Evolutionary conservation across 2,797 vertebrate genomes (phyloP).

Genomic region (Ceryle rudis): DNA sequence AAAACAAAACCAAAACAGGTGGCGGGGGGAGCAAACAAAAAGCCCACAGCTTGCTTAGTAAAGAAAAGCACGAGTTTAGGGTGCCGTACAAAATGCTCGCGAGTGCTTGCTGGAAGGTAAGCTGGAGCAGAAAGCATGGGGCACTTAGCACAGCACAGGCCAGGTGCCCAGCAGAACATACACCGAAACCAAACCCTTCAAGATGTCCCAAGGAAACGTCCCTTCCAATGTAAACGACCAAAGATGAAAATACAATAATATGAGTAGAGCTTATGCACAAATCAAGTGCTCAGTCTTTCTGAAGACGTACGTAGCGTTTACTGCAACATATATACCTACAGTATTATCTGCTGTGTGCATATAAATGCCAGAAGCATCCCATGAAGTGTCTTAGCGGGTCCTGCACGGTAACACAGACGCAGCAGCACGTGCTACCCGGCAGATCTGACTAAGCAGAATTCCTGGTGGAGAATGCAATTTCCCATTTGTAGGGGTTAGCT

Average conservation of each 20-base stretch:
- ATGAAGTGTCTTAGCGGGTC: not conserved
- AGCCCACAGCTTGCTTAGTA: not conserved
- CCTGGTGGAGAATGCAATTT: not conserved
- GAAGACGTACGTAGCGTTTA: not conserved
- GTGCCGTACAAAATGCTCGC: not conserved
- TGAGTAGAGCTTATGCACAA: not conserved
- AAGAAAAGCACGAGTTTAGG: not conserved
- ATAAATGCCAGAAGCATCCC: not conserved
- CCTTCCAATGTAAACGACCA: not conserved
- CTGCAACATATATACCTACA: not conserved
- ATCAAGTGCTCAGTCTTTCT: not conserved
- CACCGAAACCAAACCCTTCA: not conserved
- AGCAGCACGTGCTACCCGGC: not conserved
- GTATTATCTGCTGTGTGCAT: too few relatives aligned
- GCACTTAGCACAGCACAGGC: not conserved
- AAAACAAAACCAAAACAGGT: fast-evolving
- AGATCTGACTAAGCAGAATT: not conserved
- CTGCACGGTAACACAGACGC: not conserved
- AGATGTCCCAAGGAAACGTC: not conserved
- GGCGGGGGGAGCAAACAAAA: not conserved
- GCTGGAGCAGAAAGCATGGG: not conserved
- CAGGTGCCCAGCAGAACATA: not conserved
- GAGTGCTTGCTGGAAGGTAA: not conserved
- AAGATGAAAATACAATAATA: not conserved
- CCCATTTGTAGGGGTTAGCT: not conserved